These are phyloP conservation scores for Netelia melanura DNA, from an alignment of 2,888 invertebrate species.

Conservation along the genomic window DNA sequence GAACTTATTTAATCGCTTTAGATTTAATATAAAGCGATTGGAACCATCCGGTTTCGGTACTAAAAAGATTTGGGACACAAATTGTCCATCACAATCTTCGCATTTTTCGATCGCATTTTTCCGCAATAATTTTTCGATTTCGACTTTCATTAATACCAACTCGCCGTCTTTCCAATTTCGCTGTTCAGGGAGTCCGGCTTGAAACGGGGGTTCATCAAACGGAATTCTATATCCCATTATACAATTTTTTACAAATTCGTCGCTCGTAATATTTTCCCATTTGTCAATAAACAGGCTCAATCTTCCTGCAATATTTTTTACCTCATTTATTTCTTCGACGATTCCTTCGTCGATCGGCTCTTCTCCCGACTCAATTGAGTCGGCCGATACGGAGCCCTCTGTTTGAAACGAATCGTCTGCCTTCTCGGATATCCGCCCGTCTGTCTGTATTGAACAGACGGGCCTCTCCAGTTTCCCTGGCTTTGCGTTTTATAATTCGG, in stretches of 20 bases:
- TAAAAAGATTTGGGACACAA: conserved; percentile 36
- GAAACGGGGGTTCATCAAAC: conserved; percentile 1
- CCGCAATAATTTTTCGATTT: too few relatives aligned
- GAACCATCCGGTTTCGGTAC: conserved; percentile 43
- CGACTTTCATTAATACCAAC: too few relatives aligned
- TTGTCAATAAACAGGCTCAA: conserved; percentile 33
- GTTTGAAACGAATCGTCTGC: too few relatives aligned
- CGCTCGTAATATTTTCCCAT: conserved; percentile 31
- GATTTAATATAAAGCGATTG: conserved; percentile 33
- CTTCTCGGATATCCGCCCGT: too few relatives aligned
- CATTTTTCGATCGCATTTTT: conserved; percentile 31
- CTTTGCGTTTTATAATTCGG: too few relatives aligned
- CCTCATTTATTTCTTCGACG: conserved; percentile 48
- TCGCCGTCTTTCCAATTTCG: conserved; percentile 20
- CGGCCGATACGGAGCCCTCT: too few relatives aligned
- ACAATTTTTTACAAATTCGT: conserved; percentile 8
- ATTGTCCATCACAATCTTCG: conserved; percentile 22
- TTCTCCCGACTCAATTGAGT: too few relatives aligned
- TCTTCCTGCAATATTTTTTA: conserved; percentile 50
- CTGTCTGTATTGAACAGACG: too few relatives aligned
- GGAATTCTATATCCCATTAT: conserved; percentile 44
- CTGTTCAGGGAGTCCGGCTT: conserved; percentile 15
- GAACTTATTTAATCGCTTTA: conserved; percentile 42
- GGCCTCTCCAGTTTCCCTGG: too few relatives aligned
- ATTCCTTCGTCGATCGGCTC: too few relatives aligned